These are phyloP conservation scores for Peromyscus maniculatus DNA, from an alignment of 2,113 vertebrate species.

Conservation along the genomic window DNA sequence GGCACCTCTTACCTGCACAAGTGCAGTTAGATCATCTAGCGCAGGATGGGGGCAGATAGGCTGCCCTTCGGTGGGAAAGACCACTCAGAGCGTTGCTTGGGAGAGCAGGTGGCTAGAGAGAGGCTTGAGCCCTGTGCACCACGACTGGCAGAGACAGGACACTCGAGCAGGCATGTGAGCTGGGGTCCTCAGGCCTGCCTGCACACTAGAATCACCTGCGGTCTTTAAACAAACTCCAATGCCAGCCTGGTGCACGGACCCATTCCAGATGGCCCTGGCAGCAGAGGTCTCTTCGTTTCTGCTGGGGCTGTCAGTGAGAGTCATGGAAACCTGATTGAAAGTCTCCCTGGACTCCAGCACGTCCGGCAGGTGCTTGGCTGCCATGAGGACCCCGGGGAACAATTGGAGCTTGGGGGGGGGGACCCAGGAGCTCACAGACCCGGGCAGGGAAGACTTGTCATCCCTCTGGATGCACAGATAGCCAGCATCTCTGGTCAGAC, in stretches of 20 bases:
- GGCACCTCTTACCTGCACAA: neutral
- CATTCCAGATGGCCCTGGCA: neutral
- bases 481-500: neutral
- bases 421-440: neutral
- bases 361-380: accelerated
- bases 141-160: accelerated
- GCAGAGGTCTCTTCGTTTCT: neutral
- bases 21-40: neutral
- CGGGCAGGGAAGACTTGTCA: neutral
- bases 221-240: neutral
- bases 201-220: neutral
- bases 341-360: neutral
- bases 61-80: neutral
- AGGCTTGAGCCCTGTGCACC: neutral
- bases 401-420: neutral
- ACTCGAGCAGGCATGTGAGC: neutral
- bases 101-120: neutral
- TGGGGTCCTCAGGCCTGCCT: neutral
- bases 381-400: neutral
- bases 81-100: neutral
- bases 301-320: neutral
- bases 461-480: neutral
- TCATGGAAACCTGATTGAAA: neutral
- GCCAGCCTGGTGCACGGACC: neutral
- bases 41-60: too few species aligned